Base-by-base conservation (phyloP, 2,888 invertebrate genomes). In the Ctenicera cuprea region DNA sequence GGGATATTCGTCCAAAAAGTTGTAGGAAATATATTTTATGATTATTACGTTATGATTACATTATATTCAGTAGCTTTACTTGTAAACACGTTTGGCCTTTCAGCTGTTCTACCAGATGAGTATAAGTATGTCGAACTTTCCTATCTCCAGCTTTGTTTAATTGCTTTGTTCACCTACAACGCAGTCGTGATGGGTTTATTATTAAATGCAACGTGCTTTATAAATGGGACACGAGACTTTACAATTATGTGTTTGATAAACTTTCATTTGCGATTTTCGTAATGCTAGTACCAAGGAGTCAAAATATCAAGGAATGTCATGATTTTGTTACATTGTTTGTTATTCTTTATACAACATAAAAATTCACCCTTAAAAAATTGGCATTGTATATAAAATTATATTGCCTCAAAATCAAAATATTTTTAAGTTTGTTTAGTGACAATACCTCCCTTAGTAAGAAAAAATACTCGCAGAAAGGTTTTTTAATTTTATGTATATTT, bases 141-240 rank as follows among this genome's bases (percentile, higher is more conserved):
- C 33, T 68, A 61, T 68, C 59, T 59, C 45, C 20, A 61, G 18
- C 59, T 59, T 22, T 59, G 20, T 59, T 59, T 68, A 68, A 68
- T 68, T 68, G 68, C 68, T 68, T 68, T 68, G 57, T 61, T 59
- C 59, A 59, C 59, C 61, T 61, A 54, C 38, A 54, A 50, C 59
- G 16, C 48, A 37, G 33, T 70, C 69, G 69, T 63, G 69, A 70
- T 70, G 48, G 54, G 69, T 63, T 70, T 70, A 63, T 70, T 70
- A 70, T 70, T 70, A 70, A 70, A 70, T 63, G 61, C 50, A 50
- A 62, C 41, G 45, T 62, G 45, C 26, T 45, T 45, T 45, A 62
- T 62, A 62, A 62, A 62, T 45, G 62, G 43, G 45, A 62, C 62
- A 18, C 62, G n/a, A 26, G 62, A 43, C 62, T 62, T 62, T 30